These are phyloP conservation scores for Pachycephala philippinensis DNA, from an alignment of 2,113 vertebrate genomes.

Conservation along the genomic window DNA sequence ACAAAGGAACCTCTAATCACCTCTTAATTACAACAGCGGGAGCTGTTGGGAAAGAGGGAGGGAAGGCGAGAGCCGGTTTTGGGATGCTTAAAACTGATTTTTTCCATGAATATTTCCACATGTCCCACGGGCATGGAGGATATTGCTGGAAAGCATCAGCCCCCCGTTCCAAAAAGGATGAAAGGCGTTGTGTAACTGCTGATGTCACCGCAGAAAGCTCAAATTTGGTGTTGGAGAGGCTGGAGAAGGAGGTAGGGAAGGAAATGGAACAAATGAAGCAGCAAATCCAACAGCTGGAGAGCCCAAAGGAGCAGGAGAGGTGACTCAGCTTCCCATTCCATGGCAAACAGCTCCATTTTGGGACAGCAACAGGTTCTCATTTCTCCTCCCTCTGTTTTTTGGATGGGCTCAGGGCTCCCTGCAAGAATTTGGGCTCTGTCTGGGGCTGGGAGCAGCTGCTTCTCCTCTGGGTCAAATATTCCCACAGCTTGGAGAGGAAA, in stretches of 20 bases:
- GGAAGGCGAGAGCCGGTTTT: background rate
- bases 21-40: background rate
- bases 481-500: background rate
- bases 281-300: constrained; percentile 15
- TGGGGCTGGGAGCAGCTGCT: background rate
- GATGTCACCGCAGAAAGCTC: background rate
- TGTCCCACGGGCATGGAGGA: background rate
- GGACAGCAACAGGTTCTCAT: background rate
- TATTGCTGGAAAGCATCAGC: background rate
- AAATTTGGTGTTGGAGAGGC: background rate
- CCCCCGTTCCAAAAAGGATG: background rate
- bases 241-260: background rate
- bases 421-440: constrained; percentile 5
- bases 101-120: background rate
- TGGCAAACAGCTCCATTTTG: background rate
- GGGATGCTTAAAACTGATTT: background rate
- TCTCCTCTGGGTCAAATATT: background rate
- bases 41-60: background rate
- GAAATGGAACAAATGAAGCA: constrained; percentile 31
- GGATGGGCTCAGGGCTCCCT: background rate
- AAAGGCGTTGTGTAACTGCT: background rate
- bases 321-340: constrained; percentile 37
- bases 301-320: background rate
- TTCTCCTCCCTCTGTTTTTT: background rate
- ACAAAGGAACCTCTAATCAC: background rate